These are phyloP conservation scores for Drosophila subsilvestris DNA, from an alignment of 2,888 invertebrate genomes.

Conservation along the genomic window DNA sequence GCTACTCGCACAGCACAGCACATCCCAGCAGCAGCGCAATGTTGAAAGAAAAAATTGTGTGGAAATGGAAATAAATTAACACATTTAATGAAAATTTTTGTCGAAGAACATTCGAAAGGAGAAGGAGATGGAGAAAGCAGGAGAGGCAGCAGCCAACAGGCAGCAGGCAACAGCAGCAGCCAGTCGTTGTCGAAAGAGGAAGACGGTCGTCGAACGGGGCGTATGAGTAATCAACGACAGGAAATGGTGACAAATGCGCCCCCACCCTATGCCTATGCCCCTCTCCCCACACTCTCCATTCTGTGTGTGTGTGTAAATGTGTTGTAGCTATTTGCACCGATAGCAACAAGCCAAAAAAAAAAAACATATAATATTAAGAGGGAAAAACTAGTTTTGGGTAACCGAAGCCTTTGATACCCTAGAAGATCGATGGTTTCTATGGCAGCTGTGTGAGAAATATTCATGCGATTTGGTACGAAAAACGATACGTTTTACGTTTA, in stretches of 20 bases:
- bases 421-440: background rate
- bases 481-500: too few relatives aligned
- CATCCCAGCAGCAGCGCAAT: conserved; percentile 16
- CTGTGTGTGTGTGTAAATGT: conserved; percentile 61
- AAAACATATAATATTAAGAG: conserved; percentile 2
- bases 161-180: conserved; percentile 33
- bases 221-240: conserved; percentile 80
- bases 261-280: conserved; percentile 14
- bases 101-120: conserved; percentile 43
- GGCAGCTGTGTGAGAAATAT: background rate
- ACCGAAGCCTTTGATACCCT: background rate
- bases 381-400: background rate
- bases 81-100: conserved; percentile 73
- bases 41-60: conserved; percentile 58
- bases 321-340: conserved; percentile 78
- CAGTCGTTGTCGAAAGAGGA: conserved; percentile 10
- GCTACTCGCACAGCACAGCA: conserved; percentile 1
- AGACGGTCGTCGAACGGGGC: conserved; percentile 63
- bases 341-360: conserved; percentile 74
- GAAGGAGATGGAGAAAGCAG: conserved; percentile 14
- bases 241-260: conserved; percentile 80
- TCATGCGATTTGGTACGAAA: too few relatives aligned
- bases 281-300: conserved; percentile 3
- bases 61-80: conserved; percentile 77
- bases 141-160: conserved; percentile 25